Percentiles rank a stretch among this genome's conserved stretches.
Conservation (phyloP, 2,113 vertebrate species). For the Carettochelys insculpta region DNA sequence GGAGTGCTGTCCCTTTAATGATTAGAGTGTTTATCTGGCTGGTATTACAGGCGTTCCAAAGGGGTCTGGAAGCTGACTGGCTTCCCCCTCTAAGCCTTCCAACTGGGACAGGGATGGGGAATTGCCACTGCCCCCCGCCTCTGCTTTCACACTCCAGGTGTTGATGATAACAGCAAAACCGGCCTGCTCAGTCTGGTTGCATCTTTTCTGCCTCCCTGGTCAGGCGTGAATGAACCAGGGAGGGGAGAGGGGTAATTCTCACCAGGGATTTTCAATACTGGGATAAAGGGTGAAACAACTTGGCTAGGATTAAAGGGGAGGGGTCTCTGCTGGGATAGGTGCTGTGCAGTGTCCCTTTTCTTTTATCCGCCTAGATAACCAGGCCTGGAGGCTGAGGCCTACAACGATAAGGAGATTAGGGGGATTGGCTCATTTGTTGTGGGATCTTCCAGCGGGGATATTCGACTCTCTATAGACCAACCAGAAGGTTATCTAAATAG, state of each 20-base stretch:
- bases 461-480: constrained; percentile 72
- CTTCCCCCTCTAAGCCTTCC: constrained; percentile 41
- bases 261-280: constrained; percentile 10
- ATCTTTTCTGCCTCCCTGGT: constrained; percentile 19
- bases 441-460: constrained; percentile 75
- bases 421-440: constrained; percentile 77
- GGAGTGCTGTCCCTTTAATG: constrained; percentile 53
- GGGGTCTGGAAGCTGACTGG: constrained; percentile 30
- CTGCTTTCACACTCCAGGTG: constrained; percentile 48
- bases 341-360: constrained; percentile 53
- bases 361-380: constrained; percentile 70
- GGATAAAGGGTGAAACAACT: constrained; percentile 62
- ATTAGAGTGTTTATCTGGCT: constrained; percentile 54
- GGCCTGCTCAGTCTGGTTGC: background rate
- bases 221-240: constrained; percentile 20
- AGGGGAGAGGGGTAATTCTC: background rate
- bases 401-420: constrained; percentile 82
- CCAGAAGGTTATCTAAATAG: constrained; percentile 82
- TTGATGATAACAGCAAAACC: constrained; percentile 46
- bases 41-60: constrained; percentile 27
- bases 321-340: constrained; percentile 56
- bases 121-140: background rate
- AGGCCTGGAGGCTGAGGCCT: constrained; percentile 73
- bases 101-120: background rate
- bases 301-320: constrained; percentile 62